Evolutionary conservation across 1,140 invertebrate genomes (phyloP), one percentile per base, ranked within the genome.

Genomic region (Hycleus phaleratus): DNA sequence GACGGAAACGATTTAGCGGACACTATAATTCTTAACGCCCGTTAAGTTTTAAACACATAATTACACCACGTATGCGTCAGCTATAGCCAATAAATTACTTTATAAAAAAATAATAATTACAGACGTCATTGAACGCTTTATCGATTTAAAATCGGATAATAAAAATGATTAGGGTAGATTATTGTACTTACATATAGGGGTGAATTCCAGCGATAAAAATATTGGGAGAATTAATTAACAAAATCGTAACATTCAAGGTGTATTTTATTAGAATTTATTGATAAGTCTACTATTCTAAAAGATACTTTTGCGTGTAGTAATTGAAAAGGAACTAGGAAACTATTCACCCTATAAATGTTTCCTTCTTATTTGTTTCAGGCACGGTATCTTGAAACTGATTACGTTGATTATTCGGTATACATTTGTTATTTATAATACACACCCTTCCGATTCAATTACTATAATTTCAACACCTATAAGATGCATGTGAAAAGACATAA

Each of bases 371-470:
- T 32, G 32, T 32, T 32, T 32, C 4, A 5, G 26, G 51, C 46
- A 53, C 51, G 46, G 51, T 42, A 53, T 53, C 51, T 46, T 25
- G 24, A 45, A 53, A 45, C 40, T 54, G 51, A 54, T 54, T 54
- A 54, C 39, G 46, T 7, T 61, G 65, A 65, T 65, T 61, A 65
- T 54, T 48, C 66, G 66, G 61, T 63, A 60, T 38, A 52, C 53
- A 51, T 56, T 50, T 55, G 61, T 66, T 63, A 66, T 65, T 66
- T 68, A 68, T 61, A 56, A 55, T 58, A 58, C 67, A 68, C 67
- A 66, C 67, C 67, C 67, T 68, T 66, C 67, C 67, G 67, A 68
- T 68, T 65, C 64, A 65, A 68, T 68, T 68, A 68, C 67, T 64
- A 68, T 68, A 68, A 68, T 66, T 68, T 68, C 64, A 68, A 66